Evolutionary conservation across 2,888 invertebrate species (phyloP).

Genomic region (Lycophotia porphyrea): DNA sequence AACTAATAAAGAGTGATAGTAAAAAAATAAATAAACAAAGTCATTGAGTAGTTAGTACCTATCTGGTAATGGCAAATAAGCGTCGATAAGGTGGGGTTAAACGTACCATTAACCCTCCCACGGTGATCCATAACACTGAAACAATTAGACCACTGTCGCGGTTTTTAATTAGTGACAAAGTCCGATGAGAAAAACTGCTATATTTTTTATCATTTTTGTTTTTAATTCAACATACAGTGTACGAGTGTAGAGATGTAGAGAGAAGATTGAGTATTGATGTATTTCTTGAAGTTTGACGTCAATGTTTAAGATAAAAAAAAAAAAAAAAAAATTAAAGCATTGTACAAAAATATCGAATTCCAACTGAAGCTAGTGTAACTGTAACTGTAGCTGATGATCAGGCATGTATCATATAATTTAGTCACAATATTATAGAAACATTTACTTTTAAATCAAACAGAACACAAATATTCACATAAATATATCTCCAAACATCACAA

Average conservation of each 20-base stretch:
- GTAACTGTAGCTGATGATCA: neutral
- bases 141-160: conserved; percentile 67
- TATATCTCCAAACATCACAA: conserved; percentile 36
- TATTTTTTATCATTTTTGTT: conserved; percentile 28
- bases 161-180: conserved; percentile 60
- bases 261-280: no score
- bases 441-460: conserved; percentile 36
- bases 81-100: conserved; percentile 68
- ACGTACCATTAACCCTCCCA: conserved; percentile 62
- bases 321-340: no score
- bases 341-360: conserved; percentile 2
- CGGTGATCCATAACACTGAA: conserved; percentile 58
- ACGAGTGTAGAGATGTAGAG: neutral
- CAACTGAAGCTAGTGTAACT: neutral
- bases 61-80: conserved; percentile 45
- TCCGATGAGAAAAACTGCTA: conserved; percentile 41
- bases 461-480: conserved; percentile 1
- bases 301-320: conserved; percentile 38
- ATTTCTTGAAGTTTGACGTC: conserved; percentile 30
- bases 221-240: neutral
- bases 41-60: conserved; percentile 29
- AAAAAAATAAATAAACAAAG: conserved; percentile 45
- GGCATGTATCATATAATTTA: neutral
- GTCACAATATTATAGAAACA: conserved; percentile 29
- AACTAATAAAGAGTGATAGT: conserved; percentile 29